Evolutionary conservation across 2,113 vertebrate species (phyloP).

Genomic region (Tyrannus savana): DNA sequence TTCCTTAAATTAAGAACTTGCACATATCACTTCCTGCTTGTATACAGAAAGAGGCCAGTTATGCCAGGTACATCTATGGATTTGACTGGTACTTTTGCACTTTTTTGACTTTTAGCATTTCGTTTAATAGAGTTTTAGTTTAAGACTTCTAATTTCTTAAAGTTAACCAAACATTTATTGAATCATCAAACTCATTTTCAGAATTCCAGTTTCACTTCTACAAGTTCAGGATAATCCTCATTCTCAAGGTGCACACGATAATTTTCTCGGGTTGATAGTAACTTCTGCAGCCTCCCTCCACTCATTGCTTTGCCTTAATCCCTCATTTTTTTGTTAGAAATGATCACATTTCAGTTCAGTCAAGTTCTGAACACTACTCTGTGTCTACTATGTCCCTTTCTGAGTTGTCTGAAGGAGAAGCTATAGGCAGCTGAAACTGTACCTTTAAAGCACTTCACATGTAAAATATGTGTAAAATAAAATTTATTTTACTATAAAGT

Average conservation of each 20-base stretch:
- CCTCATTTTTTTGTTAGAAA: not conserved
- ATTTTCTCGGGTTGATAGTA: not conserved
- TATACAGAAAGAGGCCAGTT: not conserved
- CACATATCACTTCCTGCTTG: not conserved
- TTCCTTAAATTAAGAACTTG: not conserved
- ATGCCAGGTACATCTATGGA: not conserved
- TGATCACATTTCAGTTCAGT: not conserved
- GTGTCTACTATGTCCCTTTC: not conserved
- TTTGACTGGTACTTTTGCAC: not conserved
- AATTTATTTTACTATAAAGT: not conserved
- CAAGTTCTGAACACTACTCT: not conserved
- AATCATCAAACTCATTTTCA: not conserved
- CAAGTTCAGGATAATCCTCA: not conserved
- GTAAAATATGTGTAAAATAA: not conserved
- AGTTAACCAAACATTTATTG: not conserved
- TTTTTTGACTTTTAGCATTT: not conserved
- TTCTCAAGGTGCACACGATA: fast-evolving
- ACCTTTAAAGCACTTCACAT: not conserved
- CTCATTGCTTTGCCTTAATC: not conserved
- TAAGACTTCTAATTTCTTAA: not conserved
- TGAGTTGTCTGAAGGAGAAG: not conserved
- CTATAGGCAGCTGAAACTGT: not conserved
- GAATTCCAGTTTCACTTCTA: not conserved
- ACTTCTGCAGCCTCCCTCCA: not conserved
- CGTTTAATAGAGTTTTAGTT: not conserved